phyloP scores from a whole-genome alignment of 2,797 vertebrate genomes.

The Girardinus metallicus region DNA sequence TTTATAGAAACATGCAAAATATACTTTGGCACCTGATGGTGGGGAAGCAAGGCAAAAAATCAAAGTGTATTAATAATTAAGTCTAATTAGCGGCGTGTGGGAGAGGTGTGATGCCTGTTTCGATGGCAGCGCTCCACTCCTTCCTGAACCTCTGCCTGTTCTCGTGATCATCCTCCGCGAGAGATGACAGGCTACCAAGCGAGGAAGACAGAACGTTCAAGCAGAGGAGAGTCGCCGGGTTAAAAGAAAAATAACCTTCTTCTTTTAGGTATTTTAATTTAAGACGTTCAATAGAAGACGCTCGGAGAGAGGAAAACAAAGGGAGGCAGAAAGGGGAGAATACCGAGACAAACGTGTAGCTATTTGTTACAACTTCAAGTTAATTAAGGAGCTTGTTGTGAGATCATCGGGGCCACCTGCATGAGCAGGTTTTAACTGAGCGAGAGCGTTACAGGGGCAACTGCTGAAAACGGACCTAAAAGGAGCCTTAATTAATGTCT shows the following conservation, averaged over 20 bases:
- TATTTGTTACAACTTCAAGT: conserved; percentile 72
- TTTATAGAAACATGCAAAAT: conserved; percentile 78
- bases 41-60: conserved; percentile 74
- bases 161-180: conserved; percentile 68
- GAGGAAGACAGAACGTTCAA: conserved; percentile 72
- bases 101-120: conserved; percentile 81
- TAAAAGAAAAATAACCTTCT: conserved; percentile 57
- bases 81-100: conserved; percentile 82
- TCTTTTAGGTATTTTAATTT: conserved; percentile 49
- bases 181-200: conserved; percentile 71
- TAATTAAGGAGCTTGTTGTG: conserved; percentile 78
- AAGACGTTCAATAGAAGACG: conserved; percentile 51
- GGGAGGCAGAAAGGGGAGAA: conserved; percentile 19
- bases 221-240: conserved; percentile 53
- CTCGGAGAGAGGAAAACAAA: conserved; percentile 20
- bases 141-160: conserved; percentile 78
- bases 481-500: conserved; percentile 82
- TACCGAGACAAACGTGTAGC: conserved; percentile 54
- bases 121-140: conserved; percentile 70
- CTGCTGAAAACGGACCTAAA: conserved; percentile 69
- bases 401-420: conserved; percentile 74
- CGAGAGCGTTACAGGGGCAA: conserved; percentile 64
- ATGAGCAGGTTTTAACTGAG: conserved; percentile 65
- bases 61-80: conserved; percentile 87
- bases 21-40: conserved; percentile 77